These are phyloP conservation scores for Popillia japonica DNA, from an alignment of 1,140 invertebrate genomes.

Conservation along the genomic window DNA sequence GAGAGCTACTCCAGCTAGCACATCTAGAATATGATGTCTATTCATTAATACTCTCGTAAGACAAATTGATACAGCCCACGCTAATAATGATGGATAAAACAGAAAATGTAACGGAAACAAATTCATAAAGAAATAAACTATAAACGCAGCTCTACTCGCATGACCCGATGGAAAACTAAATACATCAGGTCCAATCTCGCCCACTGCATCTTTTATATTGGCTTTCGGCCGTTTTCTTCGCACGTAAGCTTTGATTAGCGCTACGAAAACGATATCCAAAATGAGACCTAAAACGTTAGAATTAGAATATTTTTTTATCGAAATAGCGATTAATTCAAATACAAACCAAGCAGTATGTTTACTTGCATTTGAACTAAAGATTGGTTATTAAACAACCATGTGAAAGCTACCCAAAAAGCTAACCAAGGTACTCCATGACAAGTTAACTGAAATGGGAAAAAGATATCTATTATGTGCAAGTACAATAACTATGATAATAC, in stretches of 20 bases:
- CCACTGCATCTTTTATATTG: conserved; percentile 70
- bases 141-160: conserved; percentile 82
- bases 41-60: conserved; percentile 82
- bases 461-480: not conserved
- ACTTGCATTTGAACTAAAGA: conserved; percentile 80
- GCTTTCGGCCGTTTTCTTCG: conserved; percentile 77
- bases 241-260: conserved; percentile 80
- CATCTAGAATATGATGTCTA: conserved; percentile 89
- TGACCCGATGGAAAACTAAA: conserved; percentile 98
- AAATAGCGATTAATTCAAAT: conserved; percentile 21
- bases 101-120: conserved; percentile 70
- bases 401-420: conserved; percentile 73
- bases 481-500: no score
- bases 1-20: conserved; percentile 76
- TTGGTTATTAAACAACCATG: conserved; percentile 74
- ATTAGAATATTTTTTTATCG: not conserved
- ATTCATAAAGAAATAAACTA: conserved; percentile 76
- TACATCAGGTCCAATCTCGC: conserved; percentile 77
- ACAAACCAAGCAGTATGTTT: conserved; percentile 83
- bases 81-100: conserved; percentile 69
- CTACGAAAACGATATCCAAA: conserved; percentile 86
- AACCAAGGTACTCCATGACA: conserved; percentile 93
- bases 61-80: conserved; percentile 79
- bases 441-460: conserved; percentile 70
- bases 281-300: conserved; percentile 75